phyloP scores from a whole-genome alignment of 2,888 invertebrate species.

The Epinotia nisella region DNA sequence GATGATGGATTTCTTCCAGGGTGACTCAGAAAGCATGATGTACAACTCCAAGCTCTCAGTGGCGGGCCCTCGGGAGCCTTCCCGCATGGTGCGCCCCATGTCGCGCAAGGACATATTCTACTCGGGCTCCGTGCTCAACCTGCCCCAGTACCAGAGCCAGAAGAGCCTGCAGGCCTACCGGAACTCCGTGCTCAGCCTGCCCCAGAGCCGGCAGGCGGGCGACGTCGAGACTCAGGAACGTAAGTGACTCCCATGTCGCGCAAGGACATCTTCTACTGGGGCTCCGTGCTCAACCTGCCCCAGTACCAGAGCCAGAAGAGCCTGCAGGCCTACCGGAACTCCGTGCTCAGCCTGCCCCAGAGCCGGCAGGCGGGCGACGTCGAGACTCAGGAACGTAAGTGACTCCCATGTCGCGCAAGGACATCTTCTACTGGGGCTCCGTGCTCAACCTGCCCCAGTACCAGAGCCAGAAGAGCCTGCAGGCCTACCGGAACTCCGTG shows the following conservation, averaged over 20 bases:
- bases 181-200: constrained; percentile 95
- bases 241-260: constrained; percentile 91
- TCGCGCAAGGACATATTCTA: constrained; percentile 99
- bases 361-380: constrained; percentile 86
- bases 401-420: constrained; percentile 94
- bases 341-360: constrained; percentile 93
- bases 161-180: constrained; percentile 95
- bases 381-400: constrained; percentile 88
- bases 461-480: constrained; percentile 95
- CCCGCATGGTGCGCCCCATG: constrained; percentile 93
- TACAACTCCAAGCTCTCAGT: constrained; percentile 88
- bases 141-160: constrained; percentile 97
- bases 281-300: constrained; percentile 96
- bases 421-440: constrained; percentile 99
- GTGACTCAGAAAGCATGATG: constrained; percentile 87
- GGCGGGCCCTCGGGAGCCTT: constrained; percentile 69
- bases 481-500: constrained; percentile 95
- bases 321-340: constrained; percentile 94
- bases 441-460: constrained; percentile 96
- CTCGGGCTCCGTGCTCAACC: constrained; percentile 96
- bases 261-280: constrained; percentile 99
- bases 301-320: constrained; percentile 97
- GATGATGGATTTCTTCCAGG: constrained; percentile 65
- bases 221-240: constrained; percentile 88
- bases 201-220: constrained; percentile 87